Base-by-base conservation (phyloP, 2,113 vertebrate species). In the Aepyceros melampus region DNA sequence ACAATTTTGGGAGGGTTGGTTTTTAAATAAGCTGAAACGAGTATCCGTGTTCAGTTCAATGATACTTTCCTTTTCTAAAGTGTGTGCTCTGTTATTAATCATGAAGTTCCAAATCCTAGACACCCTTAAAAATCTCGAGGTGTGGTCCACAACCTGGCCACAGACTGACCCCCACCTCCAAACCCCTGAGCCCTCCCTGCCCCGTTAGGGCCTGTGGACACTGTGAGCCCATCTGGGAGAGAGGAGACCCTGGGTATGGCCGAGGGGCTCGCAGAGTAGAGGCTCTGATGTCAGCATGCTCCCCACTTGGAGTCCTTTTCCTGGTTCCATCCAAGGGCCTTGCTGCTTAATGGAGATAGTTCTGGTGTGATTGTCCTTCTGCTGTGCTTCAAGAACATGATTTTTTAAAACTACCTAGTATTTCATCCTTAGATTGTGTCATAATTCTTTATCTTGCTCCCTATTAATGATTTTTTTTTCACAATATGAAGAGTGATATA, bases 111-210 rank as follows among this genome's bases (percentile, higher is more conserved):
- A 8, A 56, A 74, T 43, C 71, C 62, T 45, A 29, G 29, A 29
- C 0, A 7, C 76, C 47, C 55, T 83, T 43, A 43, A 71, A 89
- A 40, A 19, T 5, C n/a, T 58, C 21, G 51, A 36, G 47, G n/a
- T 31, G 6, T 79, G 3, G n/a, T 31, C 84, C 40, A 51, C 29
- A 23, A 49, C 49, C 49, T n/a, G 19, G 6, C 78, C 33, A 40
- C 27, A n/a, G 27, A 43, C 62, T 6, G 0, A 7, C 40, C 31
- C 6, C 17, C 16, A 2, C 25, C 25, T 2, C 53, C 5, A 9
- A 23, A 45, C 3, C 31, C 47, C 62, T 17, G 25, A 56, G 67
- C 67, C 67, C 45, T 13, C 33, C 15, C 27, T 23, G 10, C 17
- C 7, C 29, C 4, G 0, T 23, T 2, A 15, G 31, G 17, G 6